These are phyloP conservation scores for Hydrochoerus hydrochaeris DNA, from an alignment of 2,113 vertebrate genomes.

Conservation along the genomic window DNA sequence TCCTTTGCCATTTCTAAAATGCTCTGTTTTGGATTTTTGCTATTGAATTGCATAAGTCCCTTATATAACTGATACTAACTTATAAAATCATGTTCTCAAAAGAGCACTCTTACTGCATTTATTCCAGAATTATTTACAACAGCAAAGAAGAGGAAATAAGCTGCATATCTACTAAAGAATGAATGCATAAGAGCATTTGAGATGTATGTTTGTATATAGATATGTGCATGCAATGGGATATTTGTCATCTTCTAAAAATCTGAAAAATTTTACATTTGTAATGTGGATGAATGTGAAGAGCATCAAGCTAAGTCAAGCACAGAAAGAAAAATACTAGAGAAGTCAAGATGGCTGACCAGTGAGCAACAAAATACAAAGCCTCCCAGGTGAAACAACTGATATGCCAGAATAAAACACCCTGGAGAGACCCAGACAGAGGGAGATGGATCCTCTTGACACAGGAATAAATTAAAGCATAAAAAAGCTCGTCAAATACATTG, in stretches of 20 bases:
- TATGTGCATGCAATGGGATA: neutral
- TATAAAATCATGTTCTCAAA: neutral
- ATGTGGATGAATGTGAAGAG: neutral
- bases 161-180: neutral
- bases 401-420: too few relatives aligned
- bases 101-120: neutral
- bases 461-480: too few relatives aligned
- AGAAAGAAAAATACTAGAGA: neutral
- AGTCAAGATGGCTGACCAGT: too few relatives aligned
- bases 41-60: neutral
- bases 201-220: neutral
- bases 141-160: neutral
- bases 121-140: neutral
- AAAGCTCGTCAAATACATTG: too few relatives aligned
- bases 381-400: too few relatives aligned
- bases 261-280: neutral
- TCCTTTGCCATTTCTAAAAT: neutral
- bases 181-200: neutral
- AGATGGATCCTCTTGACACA: too few relatives aligned
- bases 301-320: neutral
- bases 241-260: neutral
- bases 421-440: too few relatives aligned
- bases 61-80: neutral
- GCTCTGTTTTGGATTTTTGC: neutral
- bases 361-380: too few relatives aligned